Evolutionary conservation across 1,140 invertebrate genomes (phyloP), one percentile per base, ranked within the genome.

Genomic region (Battus philenor): DNA sequence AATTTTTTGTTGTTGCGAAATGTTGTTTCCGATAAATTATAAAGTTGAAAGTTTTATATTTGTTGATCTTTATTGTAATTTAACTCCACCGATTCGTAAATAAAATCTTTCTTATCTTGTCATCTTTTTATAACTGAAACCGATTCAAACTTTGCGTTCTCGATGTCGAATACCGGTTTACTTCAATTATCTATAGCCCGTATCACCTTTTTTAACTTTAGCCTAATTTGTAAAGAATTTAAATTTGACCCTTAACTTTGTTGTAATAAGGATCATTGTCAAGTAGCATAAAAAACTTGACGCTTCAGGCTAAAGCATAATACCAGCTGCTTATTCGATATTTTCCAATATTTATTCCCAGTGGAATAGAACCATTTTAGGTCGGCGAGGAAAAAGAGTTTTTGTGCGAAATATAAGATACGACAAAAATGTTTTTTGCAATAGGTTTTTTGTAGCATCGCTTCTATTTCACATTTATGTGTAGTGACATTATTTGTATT

Each of bases 311-410:
- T 33, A 18, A 17, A 17, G 32, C 30, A 32, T 33, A 17, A 33
- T 33, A 33, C 13, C 32, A 33, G 16, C 15, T 15, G 32, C 32
- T 33, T 33, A 33, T 15, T 33, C n/a, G 32, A 33, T 33, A 33
- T 17, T 33, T 33, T 33, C 32, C 32, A 33, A 33, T 33, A 33
- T 33, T 33, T 33, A 33, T 33, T 18, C 32, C 32, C 32, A 33
- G 32, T 9, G 32, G 32, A 17, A 33, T 33, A 33, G 18, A 33
- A 33, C 15, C 32, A 17, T 33, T 33, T 33, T 33, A 4, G 32
- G 32, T 18, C 15, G 32, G 32, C 32, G 32, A 33, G 15, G 32
- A 33, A 33, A 33, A 18, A 17, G 32, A 16, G 15, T 33, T 32
- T 33, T 33, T 33, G 3, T 17, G n/a, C 1, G 32, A 18, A 33